Percentiles rank a stretch among this genome's conserved stretches.
These are phyloP conservation scores for Gonioctena quinquepunctata DNA, from an alignment of 1,140 invertebrate genomes.

Conservation along the genomic window DNA sequence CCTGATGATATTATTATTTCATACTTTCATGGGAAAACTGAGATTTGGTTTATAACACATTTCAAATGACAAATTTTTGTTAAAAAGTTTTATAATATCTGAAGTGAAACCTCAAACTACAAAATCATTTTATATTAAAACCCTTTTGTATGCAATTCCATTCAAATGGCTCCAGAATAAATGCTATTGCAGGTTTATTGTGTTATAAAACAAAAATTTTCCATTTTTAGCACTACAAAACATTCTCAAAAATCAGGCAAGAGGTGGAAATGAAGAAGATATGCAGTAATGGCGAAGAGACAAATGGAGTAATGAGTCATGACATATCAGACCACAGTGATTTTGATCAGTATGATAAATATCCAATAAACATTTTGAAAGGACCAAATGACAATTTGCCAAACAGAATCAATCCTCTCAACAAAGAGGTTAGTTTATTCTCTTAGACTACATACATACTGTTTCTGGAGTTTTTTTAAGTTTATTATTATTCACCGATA, in stretches of 20 bases:
- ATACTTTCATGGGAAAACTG: no score
- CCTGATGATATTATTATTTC: no score
- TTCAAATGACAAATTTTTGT: no score
- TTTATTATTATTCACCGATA: no score
- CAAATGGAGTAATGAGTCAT: slow-evolving; percentile 47
- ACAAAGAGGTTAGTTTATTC: slow-evolving; percentile 77
- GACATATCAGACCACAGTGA: slow-evolving; percentile 55
- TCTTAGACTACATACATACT: no score
- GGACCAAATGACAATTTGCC: slow-evolving; percentile 81
- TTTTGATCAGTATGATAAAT: slow-evolving; percentile 79
- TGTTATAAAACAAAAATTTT: no score
- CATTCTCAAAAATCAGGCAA: slow-evolving; percentile 66
- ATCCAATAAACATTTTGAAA: slow-evolving; percentile 72
- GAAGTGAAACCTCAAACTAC: no score
- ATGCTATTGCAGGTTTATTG: no score
- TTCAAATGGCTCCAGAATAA: background rate
- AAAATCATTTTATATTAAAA: no score
- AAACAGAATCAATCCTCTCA: slow-evolving; percentile 75
- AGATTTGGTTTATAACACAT: no score
- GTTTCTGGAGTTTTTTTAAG: no score
- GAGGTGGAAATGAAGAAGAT: slow-evolving; percentile 55
- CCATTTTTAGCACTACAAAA: slow-evolving; percentile 41
- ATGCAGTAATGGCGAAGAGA: slow-evolving; percentile 18
- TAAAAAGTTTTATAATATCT: no score
- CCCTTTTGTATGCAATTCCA: background rate